Evolutionary conservation across 2,888 invertebrate genomes (phyloP), one percentile per base, ranked within the genome.

Genomic region (Clostera curtula): DNA sequence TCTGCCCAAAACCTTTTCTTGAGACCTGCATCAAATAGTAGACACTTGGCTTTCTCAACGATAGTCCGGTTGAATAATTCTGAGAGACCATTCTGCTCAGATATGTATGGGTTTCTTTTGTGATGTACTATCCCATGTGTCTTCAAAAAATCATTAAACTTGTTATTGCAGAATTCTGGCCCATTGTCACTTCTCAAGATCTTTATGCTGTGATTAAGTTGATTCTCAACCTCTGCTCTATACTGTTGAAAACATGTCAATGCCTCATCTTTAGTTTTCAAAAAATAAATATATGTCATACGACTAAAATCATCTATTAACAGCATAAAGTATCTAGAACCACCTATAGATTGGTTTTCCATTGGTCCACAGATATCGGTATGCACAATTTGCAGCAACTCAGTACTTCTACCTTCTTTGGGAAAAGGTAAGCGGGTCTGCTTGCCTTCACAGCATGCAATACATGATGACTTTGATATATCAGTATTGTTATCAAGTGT

Each of bases 251-350:
- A 21, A 26, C 15, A 20, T 7, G 12, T 20, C 5, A 20, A 20
- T n/a, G n/a, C n/a, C 11, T 20, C 12, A 20, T 20, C 12, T 12
- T 12, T 20, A 20, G 20, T 20, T 20, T 1, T 1, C 28, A 25
- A 16, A 27, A 31, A 18, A 18, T n/a, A n/a, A n/a, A n/a, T n/a
- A n/a, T n/a, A n/a, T 11, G 29, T 33, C 42, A 46, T 44, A 4
- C 43, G 33, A 24, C 38, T 46, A 18, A 19, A 38, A 19, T 46
- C 45, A 33, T 46, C 49, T 1, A 46, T 27, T 13, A 48, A 43
- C 6, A 41, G 12, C 3, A 44, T 17, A 24, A 40, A 48, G 12
- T 48, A 43, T 24, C 30, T 36, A 2, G 42, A 34, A 4, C 38
- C 35, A 18, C 36, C 36, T 3, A 43, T 27, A 8, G 39, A 40